Evolutionary conservation across 1,140 invertebrate species (phyloP), one percentile per base, ranked within the genome.

Genomic region (Drosophila jambulina): DNA sequence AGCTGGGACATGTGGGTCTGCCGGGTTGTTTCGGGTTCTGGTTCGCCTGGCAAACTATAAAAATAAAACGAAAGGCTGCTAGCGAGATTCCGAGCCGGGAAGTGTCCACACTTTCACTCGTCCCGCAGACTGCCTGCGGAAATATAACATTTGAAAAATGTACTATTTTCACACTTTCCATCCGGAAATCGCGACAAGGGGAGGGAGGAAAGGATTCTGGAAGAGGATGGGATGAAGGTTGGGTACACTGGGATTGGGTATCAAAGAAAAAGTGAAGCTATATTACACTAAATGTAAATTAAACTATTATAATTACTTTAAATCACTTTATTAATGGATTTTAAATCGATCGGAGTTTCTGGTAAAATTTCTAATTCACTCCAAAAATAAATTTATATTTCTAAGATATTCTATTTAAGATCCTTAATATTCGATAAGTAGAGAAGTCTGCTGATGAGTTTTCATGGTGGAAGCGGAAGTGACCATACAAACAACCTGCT

Each of bases 101-200:
- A 60, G 62, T 67, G 68, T 68, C 63, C 67, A 49, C 48, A 90
- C 74, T 88, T 85, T 85, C 81, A 68, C 85, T 78, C 78, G 80
- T 70, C 67, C 63, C 59, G 53, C 65, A 72, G 85, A 76, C 75
- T 78, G 76, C 74, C 84, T 78, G 68, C 85, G 54, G 67, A 78
- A 90, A 70, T 60, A 65, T 78, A 84, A 71, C 80, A 92, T 91
- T 92, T 92, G 91, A 92, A 92, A 91, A 91, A 91, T 91, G 61
- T 84, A 92, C 85, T 91, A 91, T 91, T 91, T 75, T 78, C 61
- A 64, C 82, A 78, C 63, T 77, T 60, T 58, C 48, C 36, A 48
- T 62, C 34, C 13, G 42, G 49, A 75, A 57, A 74, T 19, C 38
- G 64, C n/a, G 53, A 34, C 43, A 29, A 32, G n/a, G 51, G 19